These are phyloP conservation scores for Clitarchus hookeri DNA, from an alignment of 2,888 invertebrate species.

Conservation along the genomic window DNA sequence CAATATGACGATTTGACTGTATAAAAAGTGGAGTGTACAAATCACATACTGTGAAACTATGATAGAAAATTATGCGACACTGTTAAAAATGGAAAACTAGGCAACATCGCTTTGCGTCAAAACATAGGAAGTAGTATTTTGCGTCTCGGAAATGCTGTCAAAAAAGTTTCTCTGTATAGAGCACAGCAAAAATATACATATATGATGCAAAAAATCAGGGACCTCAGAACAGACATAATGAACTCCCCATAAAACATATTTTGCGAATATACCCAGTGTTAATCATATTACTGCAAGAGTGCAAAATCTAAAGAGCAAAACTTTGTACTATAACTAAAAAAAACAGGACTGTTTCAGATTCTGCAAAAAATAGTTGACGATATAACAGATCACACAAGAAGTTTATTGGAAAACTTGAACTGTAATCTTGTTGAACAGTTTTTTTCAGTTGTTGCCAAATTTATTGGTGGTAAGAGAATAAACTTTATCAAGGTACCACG, in stretches of 20 bases:
- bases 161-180: neutral
- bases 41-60: constrained; percentile 16
- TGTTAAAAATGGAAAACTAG: constrained; percentile 20
- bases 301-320: neutral
- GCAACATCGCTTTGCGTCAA: neutral
- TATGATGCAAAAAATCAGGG: neutral
- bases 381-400: neutral
- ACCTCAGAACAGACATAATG: neutral
- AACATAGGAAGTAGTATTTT: constrained; percentile 5
- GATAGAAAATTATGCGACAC: neutral
- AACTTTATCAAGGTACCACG: neutral
- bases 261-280: neutral
- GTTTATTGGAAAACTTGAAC: constrained; percentile 17
- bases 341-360: neutral
- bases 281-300: neutral
- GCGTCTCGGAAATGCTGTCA: neutral
- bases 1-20: constrained; percentile 15
- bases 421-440: neutral
- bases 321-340: neutral
- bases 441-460: constrained; percentile 15
- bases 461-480: constrained; percentile 17
- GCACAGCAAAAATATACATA: neutral
- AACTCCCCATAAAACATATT: neutral
- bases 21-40: constrained; percentile 15
- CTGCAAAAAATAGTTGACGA: neutral